Evolutionary conservation across 1,140 invertebrate species (phyloP).

Genomic region (Parasteatoda tepidariorum): DNA sequence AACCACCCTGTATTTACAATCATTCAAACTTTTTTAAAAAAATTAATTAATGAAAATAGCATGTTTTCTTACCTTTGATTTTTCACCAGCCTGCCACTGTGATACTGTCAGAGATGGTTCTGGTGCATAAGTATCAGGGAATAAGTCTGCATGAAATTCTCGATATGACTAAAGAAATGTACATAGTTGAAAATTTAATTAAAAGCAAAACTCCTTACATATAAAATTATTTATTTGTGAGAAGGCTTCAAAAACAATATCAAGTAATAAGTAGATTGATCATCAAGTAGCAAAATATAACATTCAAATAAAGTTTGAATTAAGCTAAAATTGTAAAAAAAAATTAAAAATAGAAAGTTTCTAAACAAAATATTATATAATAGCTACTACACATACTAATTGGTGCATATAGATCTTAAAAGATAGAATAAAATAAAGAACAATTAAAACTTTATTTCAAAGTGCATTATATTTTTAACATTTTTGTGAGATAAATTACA

Average conservation of each 20-base stretch:
- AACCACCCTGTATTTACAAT: too few relatives aligned
- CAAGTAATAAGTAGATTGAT: neutral
- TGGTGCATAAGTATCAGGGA: slow-evolving; percentile 85
- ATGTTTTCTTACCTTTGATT: neutral
- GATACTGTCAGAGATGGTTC: slow-evolving; percentile 80
- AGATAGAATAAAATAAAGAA: too few relatives aligned
- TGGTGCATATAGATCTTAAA: too few relatives aligned
- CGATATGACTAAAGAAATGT: slow-evolving; percentile 79
- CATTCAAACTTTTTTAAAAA: neutral
- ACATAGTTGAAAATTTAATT: neutral
- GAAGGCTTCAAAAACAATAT: neutral
- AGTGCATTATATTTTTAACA: too few relatives aligned
- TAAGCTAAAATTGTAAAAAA: too few relatives aligned
- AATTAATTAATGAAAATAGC: neutral
- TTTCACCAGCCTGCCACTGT: slow-evolving; percentile 74
- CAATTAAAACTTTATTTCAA: too few relatives aligned
- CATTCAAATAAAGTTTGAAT: too few relatives aligned
- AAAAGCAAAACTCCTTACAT: neutral
- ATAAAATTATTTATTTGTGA: neutral
- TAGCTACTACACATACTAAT: too few relatives aligned
- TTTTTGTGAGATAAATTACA: too few relatives aligned
- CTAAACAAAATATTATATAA: too few relatives aligned
- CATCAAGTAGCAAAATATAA: too few relatives aligned
- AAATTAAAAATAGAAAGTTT: too few relatives aligned
- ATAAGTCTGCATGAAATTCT: slow-evolving; percentile 93